Conservation (phyloP, 2,888 invertebrate genomes). For the Cheilosia grossa region DNA sequence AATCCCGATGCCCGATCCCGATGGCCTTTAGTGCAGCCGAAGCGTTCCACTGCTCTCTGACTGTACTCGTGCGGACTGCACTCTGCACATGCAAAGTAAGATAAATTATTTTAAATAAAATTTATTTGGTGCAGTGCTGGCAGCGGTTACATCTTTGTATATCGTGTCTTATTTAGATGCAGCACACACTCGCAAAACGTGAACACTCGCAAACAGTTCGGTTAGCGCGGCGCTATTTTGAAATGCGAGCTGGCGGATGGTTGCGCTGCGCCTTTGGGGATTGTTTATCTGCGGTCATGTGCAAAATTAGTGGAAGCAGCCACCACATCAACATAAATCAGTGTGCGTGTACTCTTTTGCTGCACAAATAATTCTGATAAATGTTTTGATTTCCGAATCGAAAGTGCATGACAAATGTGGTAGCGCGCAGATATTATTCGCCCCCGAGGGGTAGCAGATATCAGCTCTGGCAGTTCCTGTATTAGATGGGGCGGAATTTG, state of each 20-base stretch:
- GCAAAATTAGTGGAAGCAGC: slow-evolving; percentile 67
- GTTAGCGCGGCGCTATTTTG: slow-evolving; percentile 19
- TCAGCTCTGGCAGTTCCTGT: too few relatives aligned
- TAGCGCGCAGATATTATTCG: not conserved
- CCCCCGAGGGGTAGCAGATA: not conserved
- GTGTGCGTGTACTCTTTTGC: slow-evolving; percentile 10
- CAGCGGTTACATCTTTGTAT: slow-evolving; percentile 53
- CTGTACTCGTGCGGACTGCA: not conserved
- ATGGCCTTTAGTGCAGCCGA: slow-evolving; percentile 56
- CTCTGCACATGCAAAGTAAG: slow-evolving; percentile 47
- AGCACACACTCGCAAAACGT: not conserved
- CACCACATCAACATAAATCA: slow-evolving; percentile 71
- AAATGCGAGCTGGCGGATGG: slow-evolving; percentile 36
- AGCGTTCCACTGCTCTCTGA: slow-evolving; percentile 1
- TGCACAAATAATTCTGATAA: slow-evolving; percentile 59
- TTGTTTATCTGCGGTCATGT: slow-evolving; percentile 67
- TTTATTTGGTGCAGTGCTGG: slow-evolving; percentile 46
- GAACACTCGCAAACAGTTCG: not conserved
- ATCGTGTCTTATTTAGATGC: slow-evolving; percentile 45
- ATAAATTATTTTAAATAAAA: slow-evolving; percentile 73
- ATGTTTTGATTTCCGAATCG: slow-evolving; percentile 57
- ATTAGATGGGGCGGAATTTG: too few relatives aligned
- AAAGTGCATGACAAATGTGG: slow-evolving; percentile 57
- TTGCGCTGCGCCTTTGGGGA: slow-evolving; percentile 10
- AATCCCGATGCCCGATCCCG: slow-evolving; percentile 42